Evolutionary conservation across 2,888 invertebrate genomes (phyloP).

Genomic region (Chrysotoxum bicinctum): DNA sequence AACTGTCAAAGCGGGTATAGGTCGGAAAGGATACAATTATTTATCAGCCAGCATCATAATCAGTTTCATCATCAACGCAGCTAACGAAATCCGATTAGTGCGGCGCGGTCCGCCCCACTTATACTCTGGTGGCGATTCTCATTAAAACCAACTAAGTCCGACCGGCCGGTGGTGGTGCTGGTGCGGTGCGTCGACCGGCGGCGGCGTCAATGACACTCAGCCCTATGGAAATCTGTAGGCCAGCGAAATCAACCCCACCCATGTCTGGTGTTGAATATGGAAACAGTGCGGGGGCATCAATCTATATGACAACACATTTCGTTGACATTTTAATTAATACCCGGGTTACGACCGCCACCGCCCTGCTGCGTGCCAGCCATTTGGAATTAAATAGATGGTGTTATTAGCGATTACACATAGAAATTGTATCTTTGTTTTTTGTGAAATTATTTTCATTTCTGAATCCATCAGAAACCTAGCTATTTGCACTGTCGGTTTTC

Average conservation of each 20-base stretch:
- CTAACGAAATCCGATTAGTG: slow-evolving; percentile 67
- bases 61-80: slow-evolving; percentile 47
- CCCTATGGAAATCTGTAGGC: neutral
- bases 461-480: neutral
- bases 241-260: slow-evolving; percentile 39
- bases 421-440: slow-evolving; percentile 53
- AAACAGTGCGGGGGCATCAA: slow-evolving; percentile 58
- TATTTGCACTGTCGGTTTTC: slow-evolving; percentile 3
- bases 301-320: slow-evolving; percentile 74
- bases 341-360: neutral
- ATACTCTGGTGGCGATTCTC: slow-evolving; percentile 54
- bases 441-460: slow-evolving; percentile 34
- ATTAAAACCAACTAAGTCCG: slow-evolving; percentile 57
- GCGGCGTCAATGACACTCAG: neutral
- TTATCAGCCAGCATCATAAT: slow-evolving; percentile 65
- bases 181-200: neutral
- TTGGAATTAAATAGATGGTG: slow-evolving; percentile 48
- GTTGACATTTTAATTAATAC: slow-evolving; percentile 77
- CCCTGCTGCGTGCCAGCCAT: neutral
- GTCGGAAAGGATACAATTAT: slow-evolving; percentile 19
- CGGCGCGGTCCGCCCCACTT: slow-evolving; percentile 53
- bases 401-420: slow-evolving; percentile 52
- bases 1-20: slow-evolving; percentile 57
- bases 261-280: slow-evolving; percentile 20
- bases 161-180: neutral